Base-by-base conservation (phyloP, 2,797 vertebrate genomes). In the Trachops cirrhosus region DNA sequence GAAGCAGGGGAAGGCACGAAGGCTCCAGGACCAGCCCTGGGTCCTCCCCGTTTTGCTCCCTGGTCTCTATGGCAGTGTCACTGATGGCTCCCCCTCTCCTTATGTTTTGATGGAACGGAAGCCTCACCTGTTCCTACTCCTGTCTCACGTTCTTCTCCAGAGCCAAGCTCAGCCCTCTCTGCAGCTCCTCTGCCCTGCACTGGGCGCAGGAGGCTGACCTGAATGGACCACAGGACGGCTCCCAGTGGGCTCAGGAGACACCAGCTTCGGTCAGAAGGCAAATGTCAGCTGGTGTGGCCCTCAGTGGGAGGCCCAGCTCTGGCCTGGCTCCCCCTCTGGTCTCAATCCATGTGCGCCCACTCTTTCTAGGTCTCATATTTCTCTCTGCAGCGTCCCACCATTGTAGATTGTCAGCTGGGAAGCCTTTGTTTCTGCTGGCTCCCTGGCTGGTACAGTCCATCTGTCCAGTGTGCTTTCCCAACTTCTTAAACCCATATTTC, bases 241-340 rank as follows among this genome's bases (percentile, higher is more conserved):
- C 22, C 41, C 62, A 9, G 68, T 34, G 52, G 34, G 15, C n/a
- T 11, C 22, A 9, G 44, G 75, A 74, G 83, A 24, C 64, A 14
- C 48, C 3, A 26, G 44, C 29, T 3, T 0, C 6, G 16, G 9
- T 37, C 44, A 54, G 83, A 34, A 22, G 18, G 41, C 19, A 9
- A 39, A 68, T 2, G 73, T 41, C 48, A 15, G 11, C 44, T 18
- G 50, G 29, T 21, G 5, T 1, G 46, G 34, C 22, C n/a, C 16
- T 39, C 0, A 0, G 12, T 1, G 5, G 77, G 12, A 29, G 41
- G 37, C 14, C 22, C 2, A 1, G 10, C 34, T 14, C 57, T 14
- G 39, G 78, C 70, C 64, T 3, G 18, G 34, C 48, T 83, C 34
- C 73, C 70, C 52, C 41, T 83, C 46, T 37, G 89, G 32, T 48